phyloP scores from a whole-genome alignment of 2,113 vertebrate genomes.

The Elaphurus davidianus region DNA sequence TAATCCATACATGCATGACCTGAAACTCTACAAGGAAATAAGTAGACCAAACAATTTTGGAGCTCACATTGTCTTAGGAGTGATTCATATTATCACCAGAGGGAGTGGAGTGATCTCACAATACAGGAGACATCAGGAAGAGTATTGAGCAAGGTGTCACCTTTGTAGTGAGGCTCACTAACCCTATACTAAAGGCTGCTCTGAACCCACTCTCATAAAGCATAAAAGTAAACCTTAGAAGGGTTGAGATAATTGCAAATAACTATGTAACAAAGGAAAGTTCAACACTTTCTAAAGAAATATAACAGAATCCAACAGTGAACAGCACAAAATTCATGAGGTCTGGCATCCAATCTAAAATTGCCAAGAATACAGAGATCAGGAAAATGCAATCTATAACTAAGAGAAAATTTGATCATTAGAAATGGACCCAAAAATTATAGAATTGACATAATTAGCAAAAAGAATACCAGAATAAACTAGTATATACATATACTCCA shows the following conservation, averaged over 20 bases:
- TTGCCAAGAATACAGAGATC: background rate
- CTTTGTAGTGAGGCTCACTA: background rate
- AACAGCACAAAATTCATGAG: background rate
- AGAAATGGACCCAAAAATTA: background rate
- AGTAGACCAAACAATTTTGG: background rate
- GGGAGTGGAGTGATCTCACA: background rate
- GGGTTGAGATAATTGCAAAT: background rate
- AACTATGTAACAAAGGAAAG: background rate
- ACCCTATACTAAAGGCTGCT: background rate
- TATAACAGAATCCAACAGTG: background rate
- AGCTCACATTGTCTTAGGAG: background rate
- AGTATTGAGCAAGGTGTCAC: background rate
- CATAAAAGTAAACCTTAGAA: background rate
- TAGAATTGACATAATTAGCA: background rate
- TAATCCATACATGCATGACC: background rate
- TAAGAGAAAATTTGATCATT: background rate
- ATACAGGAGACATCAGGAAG: background rate
- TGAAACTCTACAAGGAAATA: background rate
- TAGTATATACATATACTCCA: background rate
- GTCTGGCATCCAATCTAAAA: background rate
- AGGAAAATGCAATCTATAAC: background rate
- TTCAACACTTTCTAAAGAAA: background rate
- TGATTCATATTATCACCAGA: background rate
- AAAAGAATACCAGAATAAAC: background rate
- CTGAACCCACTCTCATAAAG: background rate